Evolutionary conservation across 2,888 invertebrate species (phyloP).

Genomic region (Amphipyra berbera): DNA sequence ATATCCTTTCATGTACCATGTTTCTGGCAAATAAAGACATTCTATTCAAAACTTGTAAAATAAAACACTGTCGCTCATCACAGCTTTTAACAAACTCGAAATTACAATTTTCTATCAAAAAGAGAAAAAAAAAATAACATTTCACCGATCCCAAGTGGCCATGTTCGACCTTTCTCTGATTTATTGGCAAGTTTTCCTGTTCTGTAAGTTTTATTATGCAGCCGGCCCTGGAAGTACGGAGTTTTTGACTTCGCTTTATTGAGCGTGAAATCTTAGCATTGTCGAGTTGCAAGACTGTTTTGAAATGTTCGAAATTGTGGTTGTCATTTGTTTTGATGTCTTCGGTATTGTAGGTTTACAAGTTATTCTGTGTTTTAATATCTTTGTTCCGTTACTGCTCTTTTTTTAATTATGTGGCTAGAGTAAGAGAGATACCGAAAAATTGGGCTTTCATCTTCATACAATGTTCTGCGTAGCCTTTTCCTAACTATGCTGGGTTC

Average conservation of each 20-base stretch:
- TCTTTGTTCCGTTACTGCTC: no score
- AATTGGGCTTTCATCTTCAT: no score
- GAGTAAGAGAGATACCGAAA: no score
- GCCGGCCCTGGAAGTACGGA: constrained; percentile 67
- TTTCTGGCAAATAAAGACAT: not conserved
- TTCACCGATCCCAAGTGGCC: constrained; percentile 68
- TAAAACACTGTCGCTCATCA: constrained; percentile 31
- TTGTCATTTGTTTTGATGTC: constrained; percentile 35
- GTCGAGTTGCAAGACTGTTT: constrained; percentile 31
- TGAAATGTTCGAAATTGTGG: constrained; percentile 33
- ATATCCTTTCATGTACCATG: no score
- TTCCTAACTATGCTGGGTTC: no score
- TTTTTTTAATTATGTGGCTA: no score
- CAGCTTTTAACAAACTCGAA: constrained; percentile 18
- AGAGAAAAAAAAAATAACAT: constrained; percentile 59
- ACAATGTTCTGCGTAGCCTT: no score
- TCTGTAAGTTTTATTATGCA: constrained; percentile 82
- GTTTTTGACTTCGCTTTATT: constrained; percentile 79
- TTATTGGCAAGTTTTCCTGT: constrained; percentile 79
- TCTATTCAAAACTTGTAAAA: not conserved
- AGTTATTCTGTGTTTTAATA: not conserved
- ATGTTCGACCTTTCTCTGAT: constrained; percentile 84
- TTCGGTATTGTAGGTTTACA: not conserved
- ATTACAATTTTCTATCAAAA: constrained; percentile 58
- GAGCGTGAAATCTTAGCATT: constrained; percentile 71